Evolutionary conservation across 2,888 invertebrate species (phyloP).

Genomic region (Prosopocoilus inquinatus): DNA sequence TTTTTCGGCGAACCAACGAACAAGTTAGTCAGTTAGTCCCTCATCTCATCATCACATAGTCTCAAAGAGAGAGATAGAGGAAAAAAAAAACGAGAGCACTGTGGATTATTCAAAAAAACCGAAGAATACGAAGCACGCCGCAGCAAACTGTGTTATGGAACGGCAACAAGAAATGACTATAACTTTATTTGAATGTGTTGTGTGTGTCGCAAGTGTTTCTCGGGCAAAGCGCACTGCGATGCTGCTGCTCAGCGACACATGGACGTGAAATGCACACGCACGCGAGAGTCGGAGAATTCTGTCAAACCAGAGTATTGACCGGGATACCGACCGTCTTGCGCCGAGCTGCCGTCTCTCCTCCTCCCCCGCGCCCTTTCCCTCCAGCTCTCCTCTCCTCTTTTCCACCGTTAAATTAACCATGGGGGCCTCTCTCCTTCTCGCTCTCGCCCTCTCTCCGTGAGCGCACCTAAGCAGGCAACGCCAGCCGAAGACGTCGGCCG

Average conservation of each 20-base stretch:
- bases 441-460: not conserved
- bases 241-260: constrained; percentile 1
- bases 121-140: no score
- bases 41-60: no score
- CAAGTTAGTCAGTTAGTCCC: no score
- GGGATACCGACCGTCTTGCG: constrained; percentile 30
- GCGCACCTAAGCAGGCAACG: no score
- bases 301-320: constrained; percentile 31
- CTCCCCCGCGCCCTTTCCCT: not conserved
- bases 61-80: not conserved
- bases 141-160: not conserved
- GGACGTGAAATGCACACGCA: constrained; percentile 24
- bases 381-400: not conserved
- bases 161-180: not conserved
- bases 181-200: not conserved
- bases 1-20: not conserved
- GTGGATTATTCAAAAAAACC: not conserved
- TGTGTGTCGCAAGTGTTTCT: not conserved
- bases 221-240: not conserved
- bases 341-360: constrained; percentile 19
- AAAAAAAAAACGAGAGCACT: not conserved
- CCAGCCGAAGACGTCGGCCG: not conserved
- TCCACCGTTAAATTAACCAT: not conserved
- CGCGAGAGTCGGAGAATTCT: constrained; percentile 24
- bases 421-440: not conserved